Conservation (phyloP, 2,113 vertebrate species). For the Cololabis saira region DNA sequence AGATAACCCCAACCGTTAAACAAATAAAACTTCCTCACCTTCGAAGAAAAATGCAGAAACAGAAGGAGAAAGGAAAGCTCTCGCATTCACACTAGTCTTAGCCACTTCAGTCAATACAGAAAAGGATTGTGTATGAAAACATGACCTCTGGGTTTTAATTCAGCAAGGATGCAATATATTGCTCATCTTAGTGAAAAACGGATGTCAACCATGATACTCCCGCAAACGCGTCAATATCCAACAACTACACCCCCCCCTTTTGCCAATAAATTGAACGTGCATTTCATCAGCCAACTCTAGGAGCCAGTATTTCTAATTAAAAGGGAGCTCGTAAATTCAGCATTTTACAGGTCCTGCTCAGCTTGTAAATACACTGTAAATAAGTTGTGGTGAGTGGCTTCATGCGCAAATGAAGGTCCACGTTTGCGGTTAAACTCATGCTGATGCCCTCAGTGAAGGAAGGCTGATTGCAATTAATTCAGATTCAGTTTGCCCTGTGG, state of each 20-base stretch:
- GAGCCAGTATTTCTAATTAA: conserved; percentile 90
- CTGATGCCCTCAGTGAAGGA: conserved; percentile 42
- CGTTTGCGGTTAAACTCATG: conserved; percentile 49
- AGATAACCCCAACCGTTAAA: conserved; percentile 19
- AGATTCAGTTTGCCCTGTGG: neutral
- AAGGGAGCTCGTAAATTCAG: conserved; percentile 84
- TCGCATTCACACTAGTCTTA: conserved; percentile 25
- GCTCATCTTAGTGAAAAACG: conserved; percentile 68
- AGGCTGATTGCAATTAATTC: conserved; percentile 26
- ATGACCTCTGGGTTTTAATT: conserved; percentile 52
- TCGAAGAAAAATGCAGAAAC: neutral
- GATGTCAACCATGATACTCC: conserved; percentile 37
- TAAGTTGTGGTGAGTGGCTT: conserved; percentile 64
- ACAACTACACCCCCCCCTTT: conserved; percentile 57
- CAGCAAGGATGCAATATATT: conserved; percentile 49
- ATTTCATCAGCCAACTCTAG: conserved; percentile 81
- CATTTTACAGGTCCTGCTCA: conserved; percentile 80
- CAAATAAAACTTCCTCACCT: conserved; percentile 18
- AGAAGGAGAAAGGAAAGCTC: conserved; percentile 12
- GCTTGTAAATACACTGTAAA: conserved; percentile 75
- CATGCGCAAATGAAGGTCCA: conserved; percentile 61
- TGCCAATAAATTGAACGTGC: conserved; percentile 76
- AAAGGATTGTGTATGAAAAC: conserved; percentile 51
- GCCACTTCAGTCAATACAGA: conserved; percentile 54
- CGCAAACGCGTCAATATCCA: conserved; percentile 52